These are phyloP conservation scores for Listrodromus nycthemerus DNA, from an alignment of 2,888 invertebrate species.

Conservation along the genomic window DNA sequence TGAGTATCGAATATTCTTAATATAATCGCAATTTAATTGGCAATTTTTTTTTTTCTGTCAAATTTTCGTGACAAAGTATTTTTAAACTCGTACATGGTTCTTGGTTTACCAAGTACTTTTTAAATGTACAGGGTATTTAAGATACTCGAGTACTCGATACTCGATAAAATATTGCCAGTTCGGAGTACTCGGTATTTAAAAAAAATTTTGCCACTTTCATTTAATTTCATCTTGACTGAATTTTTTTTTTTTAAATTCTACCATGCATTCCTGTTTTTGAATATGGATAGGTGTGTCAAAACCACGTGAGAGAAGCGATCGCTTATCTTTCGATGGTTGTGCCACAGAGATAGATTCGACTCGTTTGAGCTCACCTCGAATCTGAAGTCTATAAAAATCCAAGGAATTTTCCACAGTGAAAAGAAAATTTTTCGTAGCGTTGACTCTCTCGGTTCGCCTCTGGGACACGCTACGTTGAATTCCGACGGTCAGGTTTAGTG, in stretches of 20 bases:
- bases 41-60: too few species aligned
- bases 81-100: too few species aligned
- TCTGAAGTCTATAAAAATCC: not conserved
- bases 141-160: too few species aligned
- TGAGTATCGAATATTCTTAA: too few species aligned
- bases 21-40: too few species aligned
- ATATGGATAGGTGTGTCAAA: not conserved
- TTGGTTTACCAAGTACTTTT: too few species aligned
- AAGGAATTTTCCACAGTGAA: not conserved
- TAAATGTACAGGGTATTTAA: too few species aligned
- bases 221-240: constrained; percentile 5
- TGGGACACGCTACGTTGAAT: constrained; percentile 68
- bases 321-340: constrained; percentile 18
- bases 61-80: too few species aligned
- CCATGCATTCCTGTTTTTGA: constrained; percentile 12
- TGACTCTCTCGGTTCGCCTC: not conserved
- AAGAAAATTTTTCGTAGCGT: constrained; percentile 41
- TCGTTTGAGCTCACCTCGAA: not conserved
- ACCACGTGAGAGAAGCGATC: not conserved
- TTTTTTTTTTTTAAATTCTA: constrained; percentile 7
- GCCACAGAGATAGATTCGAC: not conserved
- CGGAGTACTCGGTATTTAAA: too few species aligned
- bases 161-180: too few species aligned
- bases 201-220: too few species aligned
- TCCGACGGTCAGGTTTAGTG: constrained; percentile 71